Percentiles rank a stretch among this genome's conserved stretches.
These are phyloP conservation scores for Actenoides hombroni DNA, from an alignment of 2,113 vertebrate genomes.

Conservation along the genomic window DNA sequence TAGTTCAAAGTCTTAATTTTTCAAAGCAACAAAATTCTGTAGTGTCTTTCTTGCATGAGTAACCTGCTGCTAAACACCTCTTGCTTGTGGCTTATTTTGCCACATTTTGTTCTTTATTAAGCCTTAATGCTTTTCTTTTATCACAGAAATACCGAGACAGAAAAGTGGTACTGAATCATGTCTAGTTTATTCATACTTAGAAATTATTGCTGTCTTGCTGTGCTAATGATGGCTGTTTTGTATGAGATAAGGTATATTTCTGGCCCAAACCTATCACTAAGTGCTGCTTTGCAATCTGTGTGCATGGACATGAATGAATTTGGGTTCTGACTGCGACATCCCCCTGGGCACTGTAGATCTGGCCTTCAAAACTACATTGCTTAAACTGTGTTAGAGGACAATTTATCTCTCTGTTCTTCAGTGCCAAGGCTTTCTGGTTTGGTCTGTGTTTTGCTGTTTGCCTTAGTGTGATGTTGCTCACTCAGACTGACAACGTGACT, in stretches of 20 bases:
- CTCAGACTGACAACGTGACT: background rate
- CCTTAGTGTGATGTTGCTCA: fast-evolving
- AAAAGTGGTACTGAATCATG: background rate
- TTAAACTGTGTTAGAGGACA: background rate
- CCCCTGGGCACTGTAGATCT: background rate
- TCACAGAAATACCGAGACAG: background rate
- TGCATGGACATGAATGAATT: background rate
- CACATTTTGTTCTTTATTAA: background rate
- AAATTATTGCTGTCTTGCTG: background rate
- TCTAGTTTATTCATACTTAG: background rate
- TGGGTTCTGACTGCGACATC: background rate
- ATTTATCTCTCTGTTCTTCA: background rate
- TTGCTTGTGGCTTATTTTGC: background rate
- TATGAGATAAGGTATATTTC: background rate
- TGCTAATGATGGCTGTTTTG: background rate
- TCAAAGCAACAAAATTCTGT: background rate
- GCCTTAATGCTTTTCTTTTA: background rate
- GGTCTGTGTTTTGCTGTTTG: background rate
- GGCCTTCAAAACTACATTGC: background rate
- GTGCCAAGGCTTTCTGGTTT: background rate
- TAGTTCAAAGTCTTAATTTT: background rate
- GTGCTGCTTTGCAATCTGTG: background rate
- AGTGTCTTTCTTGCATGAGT: background rate
- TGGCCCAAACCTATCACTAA: background rate
- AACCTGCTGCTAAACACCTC: background rate